A percentile compares a stretch with the other conserved stretches of the same genome.
Conservation (phyloP, 2,797 vertebrate species). For the Enteromius paludinosus region DNA sequence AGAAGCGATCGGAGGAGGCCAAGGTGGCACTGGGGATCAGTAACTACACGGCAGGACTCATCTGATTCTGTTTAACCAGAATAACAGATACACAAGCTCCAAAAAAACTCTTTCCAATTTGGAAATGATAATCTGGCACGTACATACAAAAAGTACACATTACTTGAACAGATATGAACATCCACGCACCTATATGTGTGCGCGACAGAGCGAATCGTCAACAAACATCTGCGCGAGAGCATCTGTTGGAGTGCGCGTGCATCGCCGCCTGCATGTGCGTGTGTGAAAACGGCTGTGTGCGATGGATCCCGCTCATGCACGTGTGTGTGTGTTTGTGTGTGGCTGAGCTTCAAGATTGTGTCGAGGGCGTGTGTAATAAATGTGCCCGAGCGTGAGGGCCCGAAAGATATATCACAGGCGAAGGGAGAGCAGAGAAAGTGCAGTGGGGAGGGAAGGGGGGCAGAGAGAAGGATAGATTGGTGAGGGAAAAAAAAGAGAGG, state of each 20-base stretch:
- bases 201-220: conserved; percentile 7
- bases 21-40: conserved; percentile 64
- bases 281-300: conserved; percentile 47
- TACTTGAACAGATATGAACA: conserved; percentile 39
- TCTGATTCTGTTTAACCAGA: conserved; percentile 54
- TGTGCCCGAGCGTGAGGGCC: conserved; percentile 91
- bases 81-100: conserved; percentile 16
- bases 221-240: conserved; percentile 37
- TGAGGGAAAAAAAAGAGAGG: conserved; percentile 68
- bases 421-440: conserved; percentile 65
- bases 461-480: conserved; percentile 78
- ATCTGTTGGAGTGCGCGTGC: conserved; percentile 28
- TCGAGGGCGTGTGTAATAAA: conserved; percentile 93
- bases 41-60: conserved; percentile 48
- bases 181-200: conserved; percentile 41
- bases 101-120: conserved; percentile 34
- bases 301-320: conserved; percentile 31
- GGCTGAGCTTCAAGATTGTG: conserved; percentile 87
- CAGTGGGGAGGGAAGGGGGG: conserved; percentile 64
- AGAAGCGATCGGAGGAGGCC: conserved; percentile 56
- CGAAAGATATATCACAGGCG: conserved; percentile 96
- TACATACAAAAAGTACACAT: conserved; percentile 2
- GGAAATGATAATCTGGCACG: conserved; percentile 29
- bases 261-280: conserved; percentile 49
- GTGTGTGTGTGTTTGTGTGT: conserved; percentile 57